Conservation (phyloP, 2,113 vertebrate species). For the Oplegnathus fasciatus region DNA sequence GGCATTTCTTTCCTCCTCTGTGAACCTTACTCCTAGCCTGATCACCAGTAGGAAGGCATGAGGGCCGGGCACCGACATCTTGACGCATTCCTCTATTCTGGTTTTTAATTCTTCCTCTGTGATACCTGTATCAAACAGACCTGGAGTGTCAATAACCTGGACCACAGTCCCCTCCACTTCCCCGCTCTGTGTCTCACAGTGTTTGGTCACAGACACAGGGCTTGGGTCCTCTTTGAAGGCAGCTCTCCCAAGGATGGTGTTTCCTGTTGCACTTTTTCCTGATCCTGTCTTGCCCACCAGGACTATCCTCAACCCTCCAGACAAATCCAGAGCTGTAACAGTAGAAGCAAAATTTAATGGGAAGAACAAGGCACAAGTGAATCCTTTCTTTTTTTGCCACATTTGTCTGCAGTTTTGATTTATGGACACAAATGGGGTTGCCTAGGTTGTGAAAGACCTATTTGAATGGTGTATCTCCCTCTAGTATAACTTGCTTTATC, state of each 20-base stretch:
- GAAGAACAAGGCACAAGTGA: not conserved
- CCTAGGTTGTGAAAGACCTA: not conserved
- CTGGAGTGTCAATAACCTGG: slow-evolving; percentile 83
- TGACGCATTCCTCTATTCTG: slow-evolving; percentile 77
- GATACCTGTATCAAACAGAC: slow-evolving; percentile 78
- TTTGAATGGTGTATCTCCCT: not conserved
- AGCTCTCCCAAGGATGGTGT: slow-evolving; percentile 79
- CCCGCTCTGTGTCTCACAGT: slow-evolving; percentile 71
- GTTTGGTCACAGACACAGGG: slow-evolving; percentile 74
- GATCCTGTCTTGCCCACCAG: slow-evolving; percentile 83
- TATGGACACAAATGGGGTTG: not conserved
- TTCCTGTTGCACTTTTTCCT: slow-evolving; percentile 84
- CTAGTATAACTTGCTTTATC: not conserved
- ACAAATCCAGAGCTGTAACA: slow-evolving; percentile 67
- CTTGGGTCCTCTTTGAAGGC: slow-evolving; percentile 78
- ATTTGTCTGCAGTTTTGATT: accelerated
- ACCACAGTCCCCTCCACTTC: slow-evolving; percentile 71
- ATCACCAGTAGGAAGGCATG: slow-evolving; percentile 82
- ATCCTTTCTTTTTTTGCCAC: not conserved
- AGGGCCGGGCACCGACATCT: slow-evolving; percentile 80
- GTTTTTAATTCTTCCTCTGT: slow-evolving; percentile 56
- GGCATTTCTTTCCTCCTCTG: slow-evolving; percentile 77
- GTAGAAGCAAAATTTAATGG: not conserved
- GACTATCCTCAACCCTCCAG: slow-evolving; percentile 77
- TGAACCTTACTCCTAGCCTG: slow-evolving; percentile 77